A percentile compares a stretch with the other conserved stretches of the same genome.
phyloP scores from a whole-genome alignment of 2,888 invertebrate genomes.

The Drosophila affinis region DNA sequence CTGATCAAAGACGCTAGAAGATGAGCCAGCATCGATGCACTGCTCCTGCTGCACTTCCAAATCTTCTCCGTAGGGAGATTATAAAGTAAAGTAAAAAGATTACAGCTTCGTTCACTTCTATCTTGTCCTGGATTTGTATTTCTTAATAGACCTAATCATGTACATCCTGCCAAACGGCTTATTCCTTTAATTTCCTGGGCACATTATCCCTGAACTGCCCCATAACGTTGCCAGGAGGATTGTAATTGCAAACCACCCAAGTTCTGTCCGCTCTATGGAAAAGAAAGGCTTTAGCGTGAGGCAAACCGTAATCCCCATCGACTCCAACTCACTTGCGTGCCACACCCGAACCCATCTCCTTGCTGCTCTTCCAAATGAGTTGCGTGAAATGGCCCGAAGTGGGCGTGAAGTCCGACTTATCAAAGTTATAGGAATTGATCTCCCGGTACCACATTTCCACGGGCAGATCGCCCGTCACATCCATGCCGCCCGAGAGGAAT shows the following conservation, averaged over 20 bases:
- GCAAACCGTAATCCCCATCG: too few relatives aligned
- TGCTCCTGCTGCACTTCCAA: too few relatives aligned
- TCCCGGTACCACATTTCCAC: slow-evolving; percentile 89
- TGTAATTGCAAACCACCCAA: slow-evolving; percentile 93
- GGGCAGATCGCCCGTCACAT: slow-evolving; percentile 81
- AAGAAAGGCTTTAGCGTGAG: background rate
- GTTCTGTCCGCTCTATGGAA: slow-evolving; percentile 85
- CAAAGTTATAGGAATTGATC: slow-evolving; percentile 88
- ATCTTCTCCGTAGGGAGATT: too few relatives aligned
- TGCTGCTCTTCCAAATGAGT: slow-evolving; percentile 91
- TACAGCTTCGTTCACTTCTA: background rate
- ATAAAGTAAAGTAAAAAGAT: too few relatives aligned
- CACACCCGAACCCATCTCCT: slow-evolving; percentile 90
- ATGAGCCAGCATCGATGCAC: too few relatives aligned
- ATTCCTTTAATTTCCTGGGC: slow-evolving; percentile 77
- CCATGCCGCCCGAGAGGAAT: slow-evolving; percentile 90
- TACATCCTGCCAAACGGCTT: background rate
- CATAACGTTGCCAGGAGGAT: slow-evolving; percentile 94
- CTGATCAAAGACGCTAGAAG: too few relatives aligned
- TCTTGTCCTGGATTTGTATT: background rate
- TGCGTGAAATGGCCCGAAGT: slow-evolving; percentile 93
- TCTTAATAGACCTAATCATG: background rate
- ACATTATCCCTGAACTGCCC: slow-evolving; percentile 91
- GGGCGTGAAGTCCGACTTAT: slow-evolving; percentile 86
- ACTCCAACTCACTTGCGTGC: slow-evolving; percentile 75